Conservation (phyloP, 2,797 vertebrate genomes). For the Falco rusticolus region DNA sequence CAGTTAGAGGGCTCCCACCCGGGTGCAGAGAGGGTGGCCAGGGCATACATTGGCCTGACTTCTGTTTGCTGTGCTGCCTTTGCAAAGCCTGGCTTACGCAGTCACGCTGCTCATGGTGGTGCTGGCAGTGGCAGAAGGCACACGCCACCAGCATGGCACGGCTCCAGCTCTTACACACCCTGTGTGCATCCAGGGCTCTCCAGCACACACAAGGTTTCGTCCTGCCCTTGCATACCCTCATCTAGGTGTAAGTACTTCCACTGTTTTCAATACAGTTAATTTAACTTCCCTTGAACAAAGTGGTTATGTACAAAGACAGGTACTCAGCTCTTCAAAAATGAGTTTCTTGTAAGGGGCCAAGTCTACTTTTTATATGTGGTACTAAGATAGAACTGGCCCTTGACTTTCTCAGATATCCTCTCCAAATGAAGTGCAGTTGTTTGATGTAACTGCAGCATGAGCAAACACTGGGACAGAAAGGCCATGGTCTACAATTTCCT, state of each 20-base stretch:
- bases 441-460: neutral
- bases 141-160: fast-evolving
- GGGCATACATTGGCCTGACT: neutral
- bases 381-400: neutral
- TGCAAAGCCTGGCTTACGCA: neutral
- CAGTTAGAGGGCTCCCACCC: neutral
- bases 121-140: neutral
- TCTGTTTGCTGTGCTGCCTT: neutral
- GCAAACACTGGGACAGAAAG: neutral
- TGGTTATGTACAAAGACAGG: neutral
- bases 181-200: neutral
- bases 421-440: neutral
- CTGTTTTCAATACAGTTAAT: neutral
- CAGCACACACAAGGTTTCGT: fast-evolving
- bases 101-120: fast-evolving
- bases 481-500: fast-evolving
- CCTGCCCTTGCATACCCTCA: fast-evolving
- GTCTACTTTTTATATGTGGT: neutral
- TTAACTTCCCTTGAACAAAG: neutral
- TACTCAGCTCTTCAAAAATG: neutral
- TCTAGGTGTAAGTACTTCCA: neutral
- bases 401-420: neutral
- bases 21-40: fast-evolving
- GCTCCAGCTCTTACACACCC: neutral
- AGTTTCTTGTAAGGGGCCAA: neutral